A percentile compares a stretch with the other conserved stretches of the same genome.
phyloP scores from a whole-genome alignment of 2,113 vertebrate genomes.

The Acrocephalus arundinaceus region DNA sequence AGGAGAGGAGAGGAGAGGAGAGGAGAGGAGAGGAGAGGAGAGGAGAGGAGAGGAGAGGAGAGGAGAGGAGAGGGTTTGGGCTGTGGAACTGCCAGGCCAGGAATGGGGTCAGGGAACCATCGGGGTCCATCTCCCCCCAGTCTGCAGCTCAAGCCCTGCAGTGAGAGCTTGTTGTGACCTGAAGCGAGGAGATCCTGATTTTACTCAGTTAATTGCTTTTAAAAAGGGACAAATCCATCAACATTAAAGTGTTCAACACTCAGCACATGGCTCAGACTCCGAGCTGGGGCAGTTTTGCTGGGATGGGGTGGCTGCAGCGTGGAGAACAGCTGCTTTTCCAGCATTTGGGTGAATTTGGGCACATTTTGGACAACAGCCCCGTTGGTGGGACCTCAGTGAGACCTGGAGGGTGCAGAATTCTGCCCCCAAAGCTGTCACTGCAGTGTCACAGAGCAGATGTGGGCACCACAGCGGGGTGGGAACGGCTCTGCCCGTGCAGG shows the following conservation, averaged over 20 bases:
- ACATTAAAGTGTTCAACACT: fast-evolving
- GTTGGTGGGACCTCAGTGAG: fast-evolving
- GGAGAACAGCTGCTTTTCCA: neutral
- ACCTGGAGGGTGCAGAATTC: neutral
- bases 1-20: too few species aligned
- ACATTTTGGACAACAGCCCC: fast-evolving
- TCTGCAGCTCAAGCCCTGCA: neutral
- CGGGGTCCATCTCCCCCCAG: fast-evolving
- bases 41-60: too few species aligned
- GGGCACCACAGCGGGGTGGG: neutral
- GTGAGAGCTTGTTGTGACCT: neutral
- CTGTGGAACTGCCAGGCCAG: neutral
- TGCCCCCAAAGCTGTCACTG: neutral
- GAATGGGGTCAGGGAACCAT: neutral
- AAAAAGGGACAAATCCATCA: neutral
- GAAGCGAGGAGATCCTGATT: neutral
- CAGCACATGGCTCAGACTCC: fast-evolving
- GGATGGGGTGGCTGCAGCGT: neutral
- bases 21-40: too few species aligned
- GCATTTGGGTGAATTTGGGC: neutral
- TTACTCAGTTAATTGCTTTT: neutral
- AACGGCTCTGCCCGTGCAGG: fast-evolving
- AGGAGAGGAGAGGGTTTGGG: neutral
- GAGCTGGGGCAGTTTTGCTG: neutral
- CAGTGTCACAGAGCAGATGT: neutral